phyloP scores from a whole-genome alignment of 2,113 vertebrate species.

The Bubalus kerabau region DNA sequence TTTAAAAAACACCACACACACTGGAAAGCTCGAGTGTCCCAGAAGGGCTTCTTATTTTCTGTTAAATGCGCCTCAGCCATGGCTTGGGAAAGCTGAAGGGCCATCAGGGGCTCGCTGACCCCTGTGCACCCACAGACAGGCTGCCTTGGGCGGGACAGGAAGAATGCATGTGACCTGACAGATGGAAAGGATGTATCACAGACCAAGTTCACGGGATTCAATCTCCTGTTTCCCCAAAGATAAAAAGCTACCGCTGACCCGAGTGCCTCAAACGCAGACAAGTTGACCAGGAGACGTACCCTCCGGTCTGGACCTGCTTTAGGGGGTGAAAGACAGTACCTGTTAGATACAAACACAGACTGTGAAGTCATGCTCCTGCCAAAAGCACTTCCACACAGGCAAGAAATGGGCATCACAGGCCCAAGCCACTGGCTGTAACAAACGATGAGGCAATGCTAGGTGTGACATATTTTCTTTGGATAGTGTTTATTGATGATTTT shows the following conservation, averaged over 20 bases:
- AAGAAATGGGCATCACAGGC: not conserved
- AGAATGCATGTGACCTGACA: rapidly evolving
- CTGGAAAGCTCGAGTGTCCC: constrained; percentile 26
- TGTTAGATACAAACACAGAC: not conserved
- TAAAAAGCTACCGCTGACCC: not conserved
- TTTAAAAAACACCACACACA: not conserved
- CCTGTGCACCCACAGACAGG: not conserved
- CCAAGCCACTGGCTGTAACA: not conserved
- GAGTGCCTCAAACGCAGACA: rapidly evolving
- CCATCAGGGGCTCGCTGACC: not conserved
- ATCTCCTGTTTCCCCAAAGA: not conserved
- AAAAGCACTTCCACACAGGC: not conserved
- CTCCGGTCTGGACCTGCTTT: rapidly evolving
- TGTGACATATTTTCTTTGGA: not conserved
- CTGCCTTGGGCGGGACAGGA: rapidly evolving
- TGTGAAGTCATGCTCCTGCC: not conserved
- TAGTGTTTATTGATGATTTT: not conserved
- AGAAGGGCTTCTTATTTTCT: not conserved
- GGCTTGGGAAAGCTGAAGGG: not conserved
- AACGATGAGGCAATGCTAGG: not conserved
- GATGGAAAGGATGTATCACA: not conserved
- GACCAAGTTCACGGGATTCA: not conserved
- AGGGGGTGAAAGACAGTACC: not conserved
- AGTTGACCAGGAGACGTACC: rapidly evolving
- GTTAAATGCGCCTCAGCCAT: not conserved